These are phyloP conservation scores for Cyphomyrus discorhynchus DNA, from an alignment of 2,113 vertebrate species.

Conservation along the genomic window DNA sequence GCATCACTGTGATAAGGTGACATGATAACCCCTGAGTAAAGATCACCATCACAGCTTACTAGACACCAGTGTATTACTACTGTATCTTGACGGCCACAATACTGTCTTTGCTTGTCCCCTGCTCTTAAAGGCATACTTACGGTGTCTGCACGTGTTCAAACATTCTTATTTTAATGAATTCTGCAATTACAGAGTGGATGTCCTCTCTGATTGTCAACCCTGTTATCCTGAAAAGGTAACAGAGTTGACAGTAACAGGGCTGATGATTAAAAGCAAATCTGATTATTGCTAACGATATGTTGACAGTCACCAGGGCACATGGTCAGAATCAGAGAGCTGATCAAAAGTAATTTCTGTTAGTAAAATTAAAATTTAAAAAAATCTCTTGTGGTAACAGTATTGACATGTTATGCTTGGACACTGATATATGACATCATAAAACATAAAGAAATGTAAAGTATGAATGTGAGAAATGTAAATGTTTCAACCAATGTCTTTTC, in stretches of 20 bases:
- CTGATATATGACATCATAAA: not conserved
- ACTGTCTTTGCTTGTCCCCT: not conserved
- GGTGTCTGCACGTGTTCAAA: not conserved
- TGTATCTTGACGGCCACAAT: not conserved
- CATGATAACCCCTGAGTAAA: not conserved
- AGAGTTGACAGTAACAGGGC: not conserved
- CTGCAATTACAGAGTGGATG: not conserved
- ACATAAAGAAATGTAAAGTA: not conserved
- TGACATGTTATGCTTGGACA: not conserved
- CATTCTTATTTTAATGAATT: not conserved
- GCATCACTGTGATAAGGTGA: not conserved
- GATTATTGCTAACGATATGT: not conserved
- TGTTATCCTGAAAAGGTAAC: not conserved
- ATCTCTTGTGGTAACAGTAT: not conserved
- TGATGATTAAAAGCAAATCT: not conserved
- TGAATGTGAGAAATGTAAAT: not conserved
- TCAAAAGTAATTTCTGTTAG: not conserved
- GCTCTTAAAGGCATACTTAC: not conserved
- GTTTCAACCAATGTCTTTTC: not conserved
- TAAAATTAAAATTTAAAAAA: not conserved
- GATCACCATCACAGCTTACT: not conserved
- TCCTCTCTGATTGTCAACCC: not conserved
- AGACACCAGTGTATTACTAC: not conserved
- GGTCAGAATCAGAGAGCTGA: not conserved
- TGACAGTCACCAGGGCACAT: not conserved